Percentiles rank a stretch among this genome's conserved stretches.
Conservation (phyloP, 2,797 vertebrate species). For the Balearica regulorum region DNA sequence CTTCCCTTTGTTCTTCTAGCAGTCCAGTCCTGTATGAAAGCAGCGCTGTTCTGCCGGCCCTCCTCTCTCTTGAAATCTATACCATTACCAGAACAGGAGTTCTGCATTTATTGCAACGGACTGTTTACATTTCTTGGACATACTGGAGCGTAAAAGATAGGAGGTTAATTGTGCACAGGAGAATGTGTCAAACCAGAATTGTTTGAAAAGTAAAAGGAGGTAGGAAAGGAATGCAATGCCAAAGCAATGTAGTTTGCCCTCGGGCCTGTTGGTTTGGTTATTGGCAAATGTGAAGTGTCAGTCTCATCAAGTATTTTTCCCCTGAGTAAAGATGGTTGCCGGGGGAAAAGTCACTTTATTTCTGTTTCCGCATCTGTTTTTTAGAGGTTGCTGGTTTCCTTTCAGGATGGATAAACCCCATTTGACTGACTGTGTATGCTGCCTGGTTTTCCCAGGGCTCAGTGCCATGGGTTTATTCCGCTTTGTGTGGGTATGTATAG, state of each 20-base stretch:
- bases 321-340: background rate
- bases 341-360: background rate
- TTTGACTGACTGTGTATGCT: background rate
- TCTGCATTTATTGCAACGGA: background rate
- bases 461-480: fast-evolving
- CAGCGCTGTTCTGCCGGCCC: background rate
- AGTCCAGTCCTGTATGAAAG: too few species aligned
- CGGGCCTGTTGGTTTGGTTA: background rate
- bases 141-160: background rate
- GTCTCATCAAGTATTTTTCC: background rate
- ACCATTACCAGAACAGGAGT: background rate
- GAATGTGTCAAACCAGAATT: background rate
- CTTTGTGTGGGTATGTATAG: fast-evolving
- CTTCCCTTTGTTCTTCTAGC: background rate
- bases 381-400: background rate
- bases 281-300: background rate
- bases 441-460: background rate
- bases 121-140: background rate
- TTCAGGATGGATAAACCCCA: background rate
- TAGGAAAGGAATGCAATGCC: background rate
- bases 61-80: background rate
- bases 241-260: background rate
- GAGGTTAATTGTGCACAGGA: background rate
- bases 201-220: background rate
- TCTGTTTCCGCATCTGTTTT: background rate